A percentile compares a stretch with the other conserved stretches of the same genome.
phyloP scores from a whole-genome alignment of 2,113 vertebrate genomes.

The Menura novaehollandiae region DNA sequence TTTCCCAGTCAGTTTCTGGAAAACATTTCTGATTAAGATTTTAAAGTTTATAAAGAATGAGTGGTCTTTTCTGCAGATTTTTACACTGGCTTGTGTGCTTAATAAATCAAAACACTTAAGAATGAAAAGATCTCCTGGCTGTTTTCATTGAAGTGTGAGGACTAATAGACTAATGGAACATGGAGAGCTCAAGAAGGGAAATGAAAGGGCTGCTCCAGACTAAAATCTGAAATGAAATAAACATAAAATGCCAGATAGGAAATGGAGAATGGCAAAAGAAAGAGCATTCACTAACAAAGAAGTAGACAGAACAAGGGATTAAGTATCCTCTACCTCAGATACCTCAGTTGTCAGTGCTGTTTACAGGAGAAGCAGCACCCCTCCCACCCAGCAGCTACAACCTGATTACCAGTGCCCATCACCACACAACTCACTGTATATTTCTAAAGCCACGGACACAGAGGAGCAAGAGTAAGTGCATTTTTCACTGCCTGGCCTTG shows the following conservation, averaged over 20 bases:
- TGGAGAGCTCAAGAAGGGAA: background rate
- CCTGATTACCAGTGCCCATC: accelerated
- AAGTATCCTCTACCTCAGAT: background rate
- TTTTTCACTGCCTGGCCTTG: background rate
- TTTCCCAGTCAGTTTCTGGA: background rate
- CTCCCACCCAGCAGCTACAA: background rate
- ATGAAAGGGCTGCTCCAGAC: background rate
- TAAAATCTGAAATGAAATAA: background rate
- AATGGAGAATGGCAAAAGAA: background rate
- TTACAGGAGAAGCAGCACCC: background rate
- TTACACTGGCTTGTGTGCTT: background rate
- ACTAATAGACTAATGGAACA: background rate
- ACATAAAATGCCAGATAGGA: background rate
- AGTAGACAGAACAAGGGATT: background rate
- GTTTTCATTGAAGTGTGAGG: background rate
- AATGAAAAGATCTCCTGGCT: background rate
- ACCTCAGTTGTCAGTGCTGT: background rate
- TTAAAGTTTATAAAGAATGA: background rate
- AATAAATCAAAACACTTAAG: background rate
- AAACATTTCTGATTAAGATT: background rate
- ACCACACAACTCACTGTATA: accelerated
- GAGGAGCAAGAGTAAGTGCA: background rate
- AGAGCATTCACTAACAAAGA: background rate
- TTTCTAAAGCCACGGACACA: background rate
- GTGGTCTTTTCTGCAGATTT: background rate